These are phyloP conservation scores for Agrochola lota DNA, from an alignment of 2,888 invertebrate genomes.

Conservation along the genomic window DNA sequence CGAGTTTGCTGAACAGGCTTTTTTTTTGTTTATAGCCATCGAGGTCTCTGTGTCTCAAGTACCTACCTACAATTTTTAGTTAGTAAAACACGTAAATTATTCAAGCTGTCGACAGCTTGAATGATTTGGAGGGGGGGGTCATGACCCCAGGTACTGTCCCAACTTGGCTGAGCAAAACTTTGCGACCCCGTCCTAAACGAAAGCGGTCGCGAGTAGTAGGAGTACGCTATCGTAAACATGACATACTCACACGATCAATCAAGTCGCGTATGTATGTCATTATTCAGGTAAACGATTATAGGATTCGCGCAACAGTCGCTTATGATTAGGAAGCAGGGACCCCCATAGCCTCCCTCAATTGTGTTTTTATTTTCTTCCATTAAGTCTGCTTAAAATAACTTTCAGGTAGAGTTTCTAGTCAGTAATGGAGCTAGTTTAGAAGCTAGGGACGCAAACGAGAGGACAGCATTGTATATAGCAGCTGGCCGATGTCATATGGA, in stretches of 20 bases:
- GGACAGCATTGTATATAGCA: conserved; percentile 89
- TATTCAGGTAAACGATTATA: not conserved
- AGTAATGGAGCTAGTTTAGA: conserved; percentile 90
- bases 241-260: not conserved
- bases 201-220: not conserved
- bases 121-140: too few relatives aligned
- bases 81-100: too few relatives aligned
- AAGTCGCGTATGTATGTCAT: not conserved
- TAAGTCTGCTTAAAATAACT: conserved; percentile 26
- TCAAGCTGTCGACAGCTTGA: too few relatives aligned
- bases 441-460: conserved; percentile 90
- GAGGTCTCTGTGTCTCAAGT: too few relatives aligned
- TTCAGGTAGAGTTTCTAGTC: conserved; percentile 89
- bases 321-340: not conserved
- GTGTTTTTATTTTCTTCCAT: too few relatives aligned
- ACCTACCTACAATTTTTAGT: too few relatives aligned
- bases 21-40: too few relatives aligned
- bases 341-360: not conserved
- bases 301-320: not conserved
- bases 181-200: not conserved
- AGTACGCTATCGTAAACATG: too few relatives aligned
- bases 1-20: too few relatives aligned
- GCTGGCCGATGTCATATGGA: conserved; percentile 82
- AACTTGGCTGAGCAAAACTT: not conserved
- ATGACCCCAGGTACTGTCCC: too few relatives aligned